Conservation (phyloP, 2,797 vertebrate species). For the Lacerta viridis region DNA sequence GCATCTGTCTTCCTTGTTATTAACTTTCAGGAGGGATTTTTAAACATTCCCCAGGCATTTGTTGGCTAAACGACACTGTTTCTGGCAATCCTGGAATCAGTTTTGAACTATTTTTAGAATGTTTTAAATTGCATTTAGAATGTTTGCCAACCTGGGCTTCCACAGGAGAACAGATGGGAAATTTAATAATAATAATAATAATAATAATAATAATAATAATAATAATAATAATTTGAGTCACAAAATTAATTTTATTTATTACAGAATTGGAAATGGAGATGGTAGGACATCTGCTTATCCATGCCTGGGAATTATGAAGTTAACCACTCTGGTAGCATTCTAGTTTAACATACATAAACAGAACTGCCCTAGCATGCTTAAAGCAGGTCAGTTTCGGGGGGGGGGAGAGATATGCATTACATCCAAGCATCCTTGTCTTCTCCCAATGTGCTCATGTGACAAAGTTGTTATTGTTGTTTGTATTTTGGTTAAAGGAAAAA, state of each 20-base stretch:
- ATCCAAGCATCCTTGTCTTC: neutral
- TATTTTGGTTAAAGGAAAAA: too few relatives aligned
- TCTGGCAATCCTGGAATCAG: too few relatives aligned
- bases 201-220: too few relatives aligned
- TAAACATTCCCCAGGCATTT: too few relatives aligned
- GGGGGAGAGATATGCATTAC: neutral
- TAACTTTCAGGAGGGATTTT: too few relatives aligned
- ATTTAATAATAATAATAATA: too few relatives aligned
- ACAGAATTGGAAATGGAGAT: neutral
- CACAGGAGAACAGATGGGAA: too few relatives aligned
- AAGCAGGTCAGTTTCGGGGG: neutral
- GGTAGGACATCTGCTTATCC: neutral
- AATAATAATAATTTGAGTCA: neutral
- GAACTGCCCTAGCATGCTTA: neutral
- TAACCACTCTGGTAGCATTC: neutral
- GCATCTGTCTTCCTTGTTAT: too few relatives aligned
- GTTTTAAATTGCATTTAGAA: too few relatives aligned
- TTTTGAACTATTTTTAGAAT: too few relatives aligned
- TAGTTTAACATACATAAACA: neutral
- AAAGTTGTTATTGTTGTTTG: neutral
- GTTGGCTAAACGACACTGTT: too few relatives aligned
- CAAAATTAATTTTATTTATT: neutral
- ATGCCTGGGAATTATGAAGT: neutral
- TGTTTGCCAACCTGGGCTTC: too few relatives aligned
- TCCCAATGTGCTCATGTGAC: neutral